These are phyloP conservation scores for Silurus glanis DNA, from an alignment of 2,113 vertebrate species.

Conservation along the genomic window DNA sequence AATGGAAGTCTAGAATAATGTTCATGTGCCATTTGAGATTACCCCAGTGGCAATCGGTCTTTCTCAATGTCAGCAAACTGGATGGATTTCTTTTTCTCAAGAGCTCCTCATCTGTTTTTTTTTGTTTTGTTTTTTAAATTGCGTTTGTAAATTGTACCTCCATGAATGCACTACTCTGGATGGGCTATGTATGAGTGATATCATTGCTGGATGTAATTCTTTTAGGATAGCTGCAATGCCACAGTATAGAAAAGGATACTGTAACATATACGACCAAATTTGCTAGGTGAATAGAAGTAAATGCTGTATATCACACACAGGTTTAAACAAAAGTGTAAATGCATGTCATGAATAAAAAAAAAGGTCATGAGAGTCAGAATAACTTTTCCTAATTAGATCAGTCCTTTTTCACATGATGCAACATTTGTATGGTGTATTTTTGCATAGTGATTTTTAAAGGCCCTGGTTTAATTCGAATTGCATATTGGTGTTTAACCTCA, in stretches of 20 bases:
- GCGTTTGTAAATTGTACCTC: slow-evolving; percentile 51
- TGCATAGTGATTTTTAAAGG: background rate
- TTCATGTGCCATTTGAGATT: slow-evolving; percentile 33
- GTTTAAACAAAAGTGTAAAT: background rate
- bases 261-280: background rate
- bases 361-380: background rate
- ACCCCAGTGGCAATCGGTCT: slow-evolving; percentile 13
- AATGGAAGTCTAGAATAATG: slow-evolving; percentile 16
- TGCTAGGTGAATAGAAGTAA: background rate
- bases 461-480: background rate
- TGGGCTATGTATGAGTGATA: slow-evolving; percentile 17
- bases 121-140: background rate
- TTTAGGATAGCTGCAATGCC: slow-evolving; percentile 10
- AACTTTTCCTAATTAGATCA: background rate
- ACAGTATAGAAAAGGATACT: background rate
- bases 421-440: background rate
- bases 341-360: background rate
- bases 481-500: background rate
- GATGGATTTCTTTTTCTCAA: slow-evolving; percentile 26
- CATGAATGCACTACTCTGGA: slow-evolving; percentile 46
- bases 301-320: background rate
- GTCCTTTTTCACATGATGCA: background rate
- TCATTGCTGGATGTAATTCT: slow-evolving; percentile 25
- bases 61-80: slow-evolving; percentile 23
- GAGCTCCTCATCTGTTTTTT: slow-evolving; percentile 27